Percentiles rank a stretch among this genome's conserved stretches.
These are phyloP conservation scores for Drosophila vallismaia DNA, from an alignment of 2,888 invertebrate species.

Conservation along the genomic window DNA sequence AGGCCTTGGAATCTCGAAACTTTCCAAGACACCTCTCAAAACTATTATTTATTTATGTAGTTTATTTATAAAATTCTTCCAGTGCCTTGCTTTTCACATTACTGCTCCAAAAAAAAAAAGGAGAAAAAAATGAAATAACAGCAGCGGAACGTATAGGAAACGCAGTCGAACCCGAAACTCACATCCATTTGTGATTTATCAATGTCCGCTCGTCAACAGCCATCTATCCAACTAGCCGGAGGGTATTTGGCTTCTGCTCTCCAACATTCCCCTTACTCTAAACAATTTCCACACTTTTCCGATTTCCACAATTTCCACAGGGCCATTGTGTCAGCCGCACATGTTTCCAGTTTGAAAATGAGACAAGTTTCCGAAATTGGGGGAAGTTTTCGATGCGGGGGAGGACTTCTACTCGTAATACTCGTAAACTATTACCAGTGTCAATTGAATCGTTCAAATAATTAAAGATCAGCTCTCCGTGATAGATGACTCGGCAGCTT, in stretches of 20 bases:
- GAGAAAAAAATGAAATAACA: conserved; percentile 22
- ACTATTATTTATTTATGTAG: no score
- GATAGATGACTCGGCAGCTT: conserved; percentile 30
- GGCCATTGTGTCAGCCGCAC: conserved; percentile 57
- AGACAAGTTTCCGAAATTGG: conserved; percentile 13
- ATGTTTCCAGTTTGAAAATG: conserved; percentile 56
- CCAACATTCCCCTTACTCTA: conserved; percentile 16
- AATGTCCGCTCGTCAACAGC: conserved; percentile 69
- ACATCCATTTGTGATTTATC: conserved; percentile 68
- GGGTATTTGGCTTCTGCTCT: conserved; percentile 11
- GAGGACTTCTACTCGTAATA: background rate
- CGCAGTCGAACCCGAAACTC: conserved; percentile 36
- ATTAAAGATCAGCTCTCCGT: conserved; percentile 34
- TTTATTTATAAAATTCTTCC: conserved; percentile 32
- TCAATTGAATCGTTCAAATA: conserved; percentile 40
- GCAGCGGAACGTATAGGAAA: conserved; percentile 42
- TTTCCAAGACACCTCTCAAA: no score
- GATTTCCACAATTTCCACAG: conserved; percentile 8
- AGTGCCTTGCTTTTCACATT: conserved; percentile 49
- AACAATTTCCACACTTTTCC: conserved; percentile 17
- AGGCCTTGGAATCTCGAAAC: no score
- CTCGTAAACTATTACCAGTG: conserved; percentile 35
- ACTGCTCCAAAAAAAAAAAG: background rate
- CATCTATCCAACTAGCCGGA: conserved; percentile 61
- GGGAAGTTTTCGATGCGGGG: background rate